phyloP scores from a whole-genome alignment of 2,797 vertebrate species.

The Taenioides sp. region DNA sequence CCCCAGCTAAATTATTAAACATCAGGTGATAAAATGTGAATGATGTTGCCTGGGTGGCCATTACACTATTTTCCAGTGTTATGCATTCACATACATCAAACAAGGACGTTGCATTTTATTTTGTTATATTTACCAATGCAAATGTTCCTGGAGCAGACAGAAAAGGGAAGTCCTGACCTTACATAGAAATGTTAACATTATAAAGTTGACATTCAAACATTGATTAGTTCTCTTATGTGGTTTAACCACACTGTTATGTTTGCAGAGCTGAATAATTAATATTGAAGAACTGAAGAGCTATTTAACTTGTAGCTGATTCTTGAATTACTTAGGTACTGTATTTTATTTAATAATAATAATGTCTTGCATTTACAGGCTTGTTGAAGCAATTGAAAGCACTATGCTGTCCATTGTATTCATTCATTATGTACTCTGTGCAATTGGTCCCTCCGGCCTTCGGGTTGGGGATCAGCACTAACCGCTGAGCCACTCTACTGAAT shows the following conservation, averaged over 20 bases:
- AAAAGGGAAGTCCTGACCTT: too few relatives aligned
- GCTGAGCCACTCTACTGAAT: too few relatives aligned
- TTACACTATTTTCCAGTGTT: constrained; percentile 47
- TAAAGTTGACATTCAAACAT: not conserved
- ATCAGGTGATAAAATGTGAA: constrained; percentile 62
- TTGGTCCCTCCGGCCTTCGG: too few relatives aligned
- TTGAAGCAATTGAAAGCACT: too few relatives aligned
- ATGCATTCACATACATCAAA: constrained; percentile 30
- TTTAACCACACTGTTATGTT: not conserved
- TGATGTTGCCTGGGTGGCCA: constrained; percentile 48
- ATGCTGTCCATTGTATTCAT: too few relatives aligned
- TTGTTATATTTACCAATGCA: constrained; percentile 19
- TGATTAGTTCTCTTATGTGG: not conserved
- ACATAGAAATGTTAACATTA: not conserved
- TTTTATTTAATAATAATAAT: not conserved
- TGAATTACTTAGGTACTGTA: not conserved
- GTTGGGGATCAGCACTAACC: too few relatives aligned
- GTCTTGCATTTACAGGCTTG: too few relatives aligned
- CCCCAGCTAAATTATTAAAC: constrained; percentile 60
- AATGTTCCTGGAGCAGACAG: constrained; percentile 6
- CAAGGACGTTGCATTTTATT: constrained; percentile 34
- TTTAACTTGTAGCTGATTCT: not conserved
- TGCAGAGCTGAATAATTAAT: not conserved
- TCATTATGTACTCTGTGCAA: too few relatives aligned
- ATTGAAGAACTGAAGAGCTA: not conserved